Base-by-base conservation (phyloP, 2,113 vertebrate genomes). In the Coreoperca whiteheadi region DNA sequence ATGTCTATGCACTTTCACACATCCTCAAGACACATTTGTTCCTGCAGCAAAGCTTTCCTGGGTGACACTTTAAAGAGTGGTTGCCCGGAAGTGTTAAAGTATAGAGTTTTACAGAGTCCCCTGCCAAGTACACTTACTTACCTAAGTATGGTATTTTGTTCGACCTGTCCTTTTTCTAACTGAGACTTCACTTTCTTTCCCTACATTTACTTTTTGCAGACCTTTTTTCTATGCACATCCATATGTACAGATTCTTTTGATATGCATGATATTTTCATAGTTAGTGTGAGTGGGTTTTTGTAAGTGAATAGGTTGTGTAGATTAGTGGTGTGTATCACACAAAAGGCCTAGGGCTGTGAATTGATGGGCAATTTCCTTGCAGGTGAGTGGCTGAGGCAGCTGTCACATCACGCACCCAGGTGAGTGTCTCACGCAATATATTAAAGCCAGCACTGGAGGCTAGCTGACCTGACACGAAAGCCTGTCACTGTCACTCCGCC, bases 351-450 rank as follows among this genome's bases (percentile, higher is more conserved):
- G 39, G 88, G 85, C 85, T 84, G 71, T 85, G 83, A 92, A 87
- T 78, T 93, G 83, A 92, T 82, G 63, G 70, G 57, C 69, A 71
- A 50, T 78, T 89, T 87, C 72, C 80, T 84, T 76, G 86, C 77
- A 76, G 81, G 68, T 76, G 79, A 67, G 75, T 51, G 66, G 57
- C 60, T 79, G 83, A 88, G 66, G 74, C 67, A 64, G 73, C 77
- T 81, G 65, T 66, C 70, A 76, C 71, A 71, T 77, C 78, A 89
- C 9, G 50, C 50, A 75, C 72, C 74, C 77, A 82, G 82, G 84
- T 88, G 70, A 90, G 75, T 51, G 53, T 79, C 74, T 89, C 25
- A 43, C 9, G 46, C 75, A 71, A 74, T 78, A 86, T 85, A 91
- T 87, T 87, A 78, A 87, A 93, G 83, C 46, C 81, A 87, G 60